These are phyloP conservation scores for Casuarius casuarius DNA, from an alignment of 2,113 vertebrate species.

Conservation along the genomic window DNA sequence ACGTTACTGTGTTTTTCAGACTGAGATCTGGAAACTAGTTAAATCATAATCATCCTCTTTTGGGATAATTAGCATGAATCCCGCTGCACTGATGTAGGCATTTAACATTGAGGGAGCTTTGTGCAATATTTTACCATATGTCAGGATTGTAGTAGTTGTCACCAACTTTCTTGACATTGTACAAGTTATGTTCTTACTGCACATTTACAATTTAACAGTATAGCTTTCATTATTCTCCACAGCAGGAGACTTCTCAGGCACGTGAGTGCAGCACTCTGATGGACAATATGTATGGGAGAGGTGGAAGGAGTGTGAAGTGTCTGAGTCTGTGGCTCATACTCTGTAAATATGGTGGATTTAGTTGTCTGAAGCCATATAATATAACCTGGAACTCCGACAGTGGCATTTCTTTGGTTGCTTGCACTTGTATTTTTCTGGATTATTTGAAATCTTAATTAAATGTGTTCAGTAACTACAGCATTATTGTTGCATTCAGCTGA, in stretches of 20 bases:
- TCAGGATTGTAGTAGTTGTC: not conserved
- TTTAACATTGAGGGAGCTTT: not conserved
- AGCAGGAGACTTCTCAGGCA: not conserved
- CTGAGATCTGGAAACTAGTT: not conserved
- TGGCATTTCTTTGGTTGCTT: fast-evolving
- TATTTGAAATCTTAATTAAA: not conserved
- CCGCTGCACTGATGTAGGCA: not conserved
- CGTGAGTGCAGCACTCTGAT: not conserved
- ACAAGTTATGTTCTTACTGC: fast-evolving
- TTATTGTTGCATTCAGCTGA: not conserved
- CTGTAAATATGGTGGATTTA: not conserved
- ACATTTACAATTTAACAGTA: fast-evolving
- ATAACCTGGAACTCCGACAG: not conserved
- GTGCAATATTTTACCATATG: not conserved
- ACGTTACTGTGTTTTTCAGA: not conserved
- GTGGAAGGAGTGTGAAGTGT: not conserved
- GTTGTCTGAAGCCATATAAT: not conserved
- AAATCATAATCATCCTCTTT: not conserved
- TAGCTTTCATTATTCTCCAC: fast-evolving
- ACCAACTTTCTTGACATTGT: not conserved
- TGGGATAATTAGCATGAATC: not conserved
- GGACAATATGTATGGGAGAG: not conserved
- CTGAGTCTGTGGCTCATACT: not conserved
- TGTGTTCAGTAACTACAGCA: not conserved
- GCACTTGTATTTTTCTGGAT: fast-evolving